Percentiles rank a stretch among this genome's conserved stretches.
Evolutionary conservation across 2,888 invertebrate species (phyloP).

Genomic region (Halictus quadricinctus): DNA sequence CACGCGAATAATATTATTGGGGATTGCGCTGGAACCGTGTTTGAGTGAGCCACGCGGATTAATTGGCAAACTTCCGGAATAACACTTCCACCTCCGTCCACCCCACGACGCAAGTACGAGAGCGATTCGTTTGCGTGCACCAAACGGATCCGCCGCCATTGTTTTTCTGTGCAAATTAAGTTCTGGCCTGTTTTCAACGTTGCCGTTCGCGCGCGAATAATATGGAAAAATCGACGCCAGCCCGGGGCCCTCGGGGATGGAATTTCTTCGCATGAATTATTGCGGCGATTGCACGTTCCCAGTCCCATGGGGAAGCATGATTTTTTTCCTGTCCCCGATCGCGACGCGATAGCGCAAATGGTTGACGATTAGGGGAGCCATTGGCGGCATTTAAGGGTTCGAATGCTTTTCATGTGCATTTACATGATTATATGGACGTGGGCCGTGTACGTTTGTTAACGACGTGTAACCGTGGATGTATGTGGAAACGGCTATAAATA

Average conservation of each 20-base stretch:
- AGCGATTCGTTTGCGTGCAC: slow-evolving; percentile 62
- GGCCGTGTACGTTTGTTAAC: neutral
- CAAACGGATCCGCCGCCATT: slow-evolving; percentile 60
- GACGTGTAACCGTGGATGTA: neutral
- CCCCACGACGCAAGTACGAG: slow-evolving; percentile 42
- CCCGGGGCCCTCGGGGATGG: slow-evolving; percentile 1
- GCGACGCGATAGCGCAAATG: neutral
- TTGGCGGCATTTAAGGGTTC: neutral
- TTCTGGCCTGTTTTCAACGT: slow-evolving; percentile 50
- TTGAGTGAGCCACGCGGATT: slow-evolving; percentile 57
- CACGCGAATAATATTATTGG: slow-evolving; percentile 57
- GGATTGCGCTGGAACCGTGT: slow-evolving; percentile 55
- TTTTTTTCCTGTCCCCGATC: neutral
- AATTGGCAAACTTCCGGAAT: slow-evolving; percentile 68
- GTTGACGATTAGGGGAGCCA: neutral
- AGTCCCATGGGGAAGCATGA: neutral
- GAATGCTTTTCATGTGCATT: neutral
- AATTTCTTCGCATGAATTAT: slow-evolving; percentile 19
- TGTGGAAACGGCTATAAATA: neutral
- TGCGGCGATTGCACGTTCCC: slow-evolving; percentile 13
- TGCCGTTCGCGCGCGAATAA: slow-evolving; percentile 41
- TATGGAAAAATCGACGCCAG: slow-evolving; percentile 51
- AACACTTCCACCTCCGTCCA: slow-evolving; percentile 50
- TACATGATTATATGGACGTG: neutral
- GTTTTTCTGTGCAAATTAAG: slow-evolving; percentile 67